phyloP scores from a whole-genome alignment of 30 jellyfish, hydroid and myxozoan species.

The Rhopilema esculentum region DNA sequence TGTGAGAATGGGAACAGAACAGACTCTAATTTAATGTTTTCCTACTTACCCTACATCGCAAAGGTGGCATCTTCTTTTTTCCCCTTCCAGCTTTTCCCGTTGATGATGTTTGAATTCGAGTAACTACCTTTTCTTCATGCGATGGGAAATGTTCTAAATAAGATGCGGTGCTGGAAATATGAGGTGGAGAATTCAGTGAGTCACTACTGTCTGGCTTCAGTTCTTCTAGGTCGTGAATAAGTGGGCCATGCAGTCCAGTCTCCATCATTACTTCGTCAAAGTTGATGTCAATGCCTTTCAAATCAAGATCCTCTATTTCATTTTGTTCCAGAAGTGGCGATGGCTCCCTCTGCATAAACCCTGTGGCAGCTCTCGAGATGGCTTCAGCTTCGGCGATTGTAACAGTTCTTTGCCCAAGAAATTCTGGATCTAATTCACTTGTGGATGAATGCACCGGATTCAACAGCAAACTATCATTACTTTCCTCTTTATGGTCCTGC shows the following conservation, averaged over 20 bases:
- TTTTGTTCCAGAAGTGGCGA: constrained; percentile 73
- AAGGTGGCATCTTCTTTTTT: constrained; percentile 75
- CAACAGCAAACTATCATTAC: constrained; percentile 63
- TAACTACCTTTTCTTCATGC: constrained; percentile 33
- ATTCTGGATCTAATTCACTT: constrained; percentile 48
- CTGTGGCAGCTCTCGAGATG: constrained; percentile 92
- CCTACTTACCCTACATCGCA: constrained; percentile 71
- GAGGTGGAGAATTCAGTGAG: constrained; percentile 72
- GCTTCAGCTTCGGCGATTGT: constrained; percentile 98
- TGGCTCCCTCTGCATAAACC: constrained; percentile 73
- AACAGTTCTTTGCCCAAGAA: constrained; percentile 88
- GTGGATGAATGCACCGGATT: constrained; percentile 72
- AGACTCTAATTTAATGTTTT: too few species aligned
- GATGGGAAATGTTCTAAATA: constrained; percentile 55
- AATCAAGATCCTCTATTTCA: constrained; percentile 82
- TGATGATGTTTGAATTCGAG: constrained; percentile 41
- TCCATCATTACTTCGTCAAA: constrained; percentile 92
- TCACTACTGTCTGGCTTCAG: constrained; percentile 75
- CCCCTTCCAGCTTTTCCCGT: constrained; percentile 68
- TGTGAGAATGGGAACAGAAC: too few species aligned
- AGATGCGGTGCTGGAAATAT: constrained; percentile 56
- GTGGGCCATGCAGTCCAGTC: constrained; percentile 65
- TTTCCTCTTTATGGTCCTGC: constrained; percentile 71
- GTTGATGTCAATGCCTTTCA: constrained; percentile 77
- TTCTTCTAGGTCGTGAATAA: constrained; percentile 75